Conservation (phyloP, 2,888 invertebrate species). For the Drosophila dives region DNA sequence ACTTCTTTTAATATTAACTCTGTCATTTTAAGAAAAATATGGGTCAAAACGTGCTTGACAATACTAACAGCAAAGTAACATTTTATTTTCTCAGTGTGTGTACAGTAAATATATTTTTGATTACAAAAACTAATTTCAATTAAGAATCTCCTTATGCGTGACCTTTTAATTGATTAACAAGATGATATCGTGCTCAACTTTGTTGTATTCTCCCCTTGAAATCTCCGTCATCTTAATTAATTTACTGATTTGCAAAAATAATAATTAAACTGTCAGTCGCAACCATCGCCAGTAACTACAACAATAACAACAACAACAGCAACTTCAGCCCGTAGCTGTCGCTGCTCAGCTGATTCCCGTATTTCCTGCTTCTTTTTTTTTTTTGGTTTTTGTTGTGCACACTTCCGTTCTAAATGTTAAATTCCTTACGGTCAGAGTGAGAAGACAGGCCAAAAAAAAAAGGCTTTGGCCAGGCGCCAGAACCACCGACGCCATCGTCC, state of each 20-base stretch:
- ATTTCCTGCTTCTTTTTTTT: conserved; percentile 18
- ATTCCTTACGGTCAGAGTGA: conserved; percentile 55
- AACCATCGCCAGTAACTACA: conserved; percentile 39
- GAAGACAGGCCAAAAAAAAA: conserved; percentile 48
- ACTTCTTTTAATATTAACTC: neutral
- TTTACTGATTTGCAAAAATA: conserved; percentile 71
- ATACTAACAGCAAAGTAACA: neutral
- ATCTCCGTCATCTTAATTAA: conserved; percentile 65
- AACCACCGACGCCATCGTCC: conserved; percentile 43
- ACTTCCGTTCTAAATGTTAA: conserved; percentile 63
- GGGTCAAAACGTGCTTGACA: neutral
- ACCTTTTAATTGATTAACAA: conserved; percentile 9
- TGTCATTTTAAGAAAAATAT: neutral
- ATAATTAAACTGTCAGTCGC: conserved; percentile 74
- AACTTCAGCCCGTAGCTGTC: conserved; percentile 48
- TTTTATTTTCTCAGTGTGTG: neutral
- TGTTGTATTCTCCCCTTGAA: conserved; percentile 8
- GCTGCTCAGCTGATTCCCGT: conserved; percentile 38
- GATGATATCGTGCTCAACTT: conserved; percentile 12
- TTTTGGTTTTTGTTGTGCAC: conserved; percentile 21
- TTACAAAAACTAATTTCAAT: neutral
- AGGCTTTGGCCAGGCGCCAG: conserved; percentile 55
- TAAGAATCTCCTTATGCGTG: neutral
- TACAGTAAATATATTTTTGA: neutral
- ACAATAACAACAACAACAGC: too few relatives aligned